Conservation (phyloP, 2,113 vertebrate species). For the Cepphus grylle region DNA sequence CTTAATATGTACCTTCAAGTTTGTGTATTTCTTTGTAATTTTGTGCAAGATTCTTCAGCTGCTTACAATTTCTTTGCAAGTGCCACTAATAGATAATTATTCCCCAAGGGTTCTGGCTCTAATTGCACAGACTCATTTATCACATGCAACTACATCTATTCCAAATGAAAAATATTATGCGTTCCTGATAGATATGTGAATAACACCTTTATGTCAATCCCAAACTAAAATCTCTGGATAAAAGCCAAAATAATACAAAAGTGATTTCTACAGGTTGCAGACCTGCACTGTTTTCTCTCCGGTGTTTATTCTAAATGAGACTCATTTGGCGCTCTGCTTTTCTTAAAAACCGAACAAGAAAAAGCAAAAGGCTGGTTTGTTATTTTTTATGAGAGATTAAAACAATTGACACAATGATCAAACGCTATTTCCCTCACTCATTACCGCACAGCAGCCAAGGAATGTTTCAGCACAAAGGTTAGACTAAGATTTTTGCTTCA, state of each 20-base stretch:
- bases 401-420: background rate
- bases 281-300: background rate
- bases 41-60: conserved; percentile 55
- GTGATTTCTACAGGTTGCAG: conserved; percentile 11
- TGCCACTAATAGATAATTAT: conserved; percentile 49
- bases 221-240: conserved; percentile 42
- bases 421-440: background rate
- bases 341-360: background rate
- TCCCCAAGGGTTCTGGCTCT: conserved; percentile 28
- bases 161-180: conserved; percentile 31
- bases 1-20: background rate
- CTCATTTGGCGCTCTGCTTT: conserved; percentile 20
- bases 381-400: background rate
- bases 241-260: conserved; percentile 36
- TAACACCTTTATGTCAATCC: conserved; percentile 39
- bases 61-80: conserved; percentile 46
- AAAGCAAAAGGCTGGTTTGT: background rate
- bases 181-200: conserved; percentile 40
- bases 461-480: background rate
- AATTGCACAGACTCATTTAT: conserved; percentile 52
- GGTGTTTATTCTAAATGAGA: background rate
- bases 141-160: conserved; percentile 59
- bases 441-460: background rate
- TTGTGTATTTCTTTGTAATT: background rate
- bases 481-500: background rate